These are phyloP conservation scores for Clitarchus hookeri DNA, from an alignment of 2,888 invertebrate genomes.

Conservation along the genomic window DNA sequence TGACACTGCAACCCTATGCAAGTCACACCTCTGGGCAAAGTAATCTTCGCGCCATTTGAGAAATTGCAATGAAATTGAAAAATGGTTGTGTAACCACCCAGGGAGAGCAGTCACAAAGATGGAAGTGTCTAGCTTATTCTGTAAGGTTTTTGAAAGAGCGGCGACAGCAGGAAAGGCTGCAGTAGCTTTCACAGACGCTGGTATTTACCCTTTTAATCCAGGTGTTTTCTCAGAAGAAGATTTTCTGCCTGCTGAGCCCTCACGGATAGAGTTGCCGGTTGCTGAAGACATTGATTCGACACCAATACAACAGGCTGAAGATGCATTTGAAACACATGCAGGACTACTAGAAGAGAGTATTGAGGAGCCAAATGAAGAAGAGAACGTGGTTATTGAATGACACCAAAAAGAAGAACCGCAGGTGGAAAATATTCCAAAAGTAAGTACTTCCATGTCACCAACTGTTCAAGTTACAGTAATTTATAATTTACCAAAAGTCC, in stretches of 20 bases:
- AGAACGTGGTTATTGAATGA: no score
- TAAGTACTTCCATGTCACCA: neutral
- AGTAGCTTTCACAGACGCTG: neutral
- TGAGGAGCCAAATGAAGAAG: neutral
- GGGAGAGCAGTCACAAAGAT: neutral
- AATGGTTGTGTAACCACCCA: constrained; percentile 17
- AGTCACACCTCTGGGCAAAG: constrained; percentile 17
- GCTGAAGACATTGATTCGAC: neutral
- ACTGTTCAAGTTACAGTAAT: neutral
- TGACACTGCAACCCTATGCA: neutral
- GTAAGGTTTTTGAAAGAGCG: neutral
- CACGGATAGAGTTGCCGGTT: neutral
- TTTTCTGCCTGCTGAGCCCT: neutral
- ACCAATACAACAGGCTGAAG: neutral
- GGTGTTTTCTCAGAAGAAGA: constrained; percentile 3
- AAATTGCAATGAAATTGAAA: neutral
- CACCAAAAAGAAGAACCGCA: neutral
- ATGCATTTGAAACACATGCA: neutral
- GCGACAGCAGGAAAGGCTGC: neutral
- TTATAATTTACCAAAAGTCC: neutral
- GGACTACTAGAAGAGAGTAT: neutral
- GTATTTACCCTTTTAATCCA: neutral
- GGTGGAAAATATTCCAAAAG: neutral
- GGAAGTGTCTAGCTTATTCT: neutral
- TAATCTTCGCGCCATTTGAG: constrained; percentile 22